phyloP scores from a whole-genome alignment of 2,888 invertebrate species.

The Drosophila emarginata region DNA sequence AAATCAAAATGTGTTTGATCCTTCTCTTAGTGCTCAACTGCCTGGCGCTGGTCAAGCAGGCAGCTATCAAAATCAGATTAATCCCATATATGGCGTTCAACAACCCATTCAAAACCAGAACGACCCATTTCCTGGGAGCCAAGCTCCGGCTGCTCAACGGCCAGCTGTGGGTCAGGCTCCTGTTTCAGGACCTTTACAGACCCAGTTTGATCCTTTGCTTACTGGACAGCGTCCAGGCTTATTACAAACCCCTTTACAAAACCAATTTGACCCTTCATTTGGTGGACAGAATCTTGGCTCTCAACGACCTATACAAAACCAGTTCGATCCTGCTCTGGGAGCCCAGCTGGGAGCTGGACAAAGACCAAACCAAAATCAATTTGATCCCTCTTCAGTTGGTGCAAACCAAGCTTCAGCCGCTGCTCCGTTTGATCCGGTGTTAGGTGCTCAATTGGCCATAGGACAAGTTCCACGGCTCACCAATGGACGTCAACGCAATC shows the following conservation, averaged over 20 bases:
- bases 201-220: constrained; percentile 34
- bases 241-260: constrained; percentile 1
- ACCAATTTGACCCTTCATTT: constrained; percentile 17
- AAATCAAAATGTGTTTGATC: constrained; percentile 51
- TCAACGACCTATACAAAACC: constrained; percentile 24
- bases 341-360: constrained; percentile 31
- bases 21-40: constrained; percentile 40
- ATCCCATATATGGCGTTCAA: neutral
- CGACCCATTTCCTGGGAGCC: constrained; percentile 37
- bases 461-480: constrained; percentile 40
- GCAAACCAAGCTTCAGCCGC: neutral
- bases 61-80: constrained; percentile 2
- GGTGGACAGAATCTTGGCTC: constrained; percentile 19
- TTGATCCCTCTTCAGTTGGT: constrained; percentile 22
- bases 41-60: neutral
- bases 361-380: constrained; percentile 26
- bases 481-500: constrained; percentile 41
- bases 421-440: constrained; percentile 11
- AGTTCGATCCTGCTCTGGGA: constrained; percentile 24
- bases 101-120: constrained; percentile 21
- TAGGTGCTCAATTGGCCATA: constrained; percentile 27
- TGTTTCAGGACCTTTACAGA: constrained; percentile 14
- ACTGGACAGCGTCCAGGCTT: constrained; percentile 34
- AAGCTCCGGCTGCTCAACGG: constrained; percentile 39
- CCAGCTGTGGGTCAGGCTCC: constrained; percentile 20